Evolutionary conservation across 2,888 invertebrate species (phyloP).

Genomic region (Globia sparganii): DNA sequence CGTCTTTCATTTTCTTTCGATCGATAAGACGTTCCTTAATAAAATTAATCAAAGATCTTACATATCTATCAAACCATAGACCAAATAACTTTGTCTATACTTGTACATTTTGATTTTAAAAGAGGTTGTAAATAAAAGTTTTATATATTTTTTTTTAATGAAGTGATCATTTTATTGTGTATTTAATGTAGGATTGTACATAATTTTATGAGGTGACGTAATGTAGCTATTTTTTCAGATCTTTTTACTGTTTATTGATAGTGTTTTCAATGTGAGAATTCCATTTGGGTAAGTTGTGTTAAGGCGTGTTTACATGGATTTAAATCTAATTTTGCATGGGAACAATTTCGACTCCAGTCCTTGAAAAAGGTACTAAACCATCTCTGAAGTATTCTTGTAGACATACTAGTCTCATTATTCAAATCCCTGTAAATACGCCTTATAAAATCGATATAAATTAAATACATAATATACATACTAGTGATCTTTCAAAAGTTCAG

Average conservation of each 20-base stretch:
- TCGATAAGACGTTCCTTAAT: slow-evolving; percentile 21
- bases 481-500: slow-evolving; percentile 55
- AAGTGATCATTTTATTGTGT: slow-evolving; percentile 39
- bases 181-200: too few species aligned
- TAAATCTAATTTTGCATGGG: slow-evolving; percentile 25
- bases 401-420: slow-evolving; percentile 13
- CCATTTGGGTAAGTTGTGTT: slow-evolving; percentile 33
- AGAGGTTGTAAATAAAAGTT: slow-evolving; percentile 61
- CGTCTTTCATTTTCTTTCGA: slow-evolving; percentile 20
- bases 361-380: slow-evolving; percentile 21
- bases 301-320: slow-evolving; percentile 27
- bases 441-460: slow-evolving; percentile 18
- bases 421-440: slow-evolving; percentile 25
- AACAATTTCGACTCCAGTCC: slow-evolving; percentile 43
- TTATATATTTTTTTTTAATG: slow-evolving; percentile 56
- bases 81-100: slow-evolving; percentile 37
- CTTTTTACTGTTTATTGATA: slow-evolving; percentile 58
- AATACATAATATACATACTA: slow-evolving; percentile 20
- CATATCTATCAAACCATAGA: slow-evolving; percentile 36
- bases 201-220: slow-evolving; percentile 54
- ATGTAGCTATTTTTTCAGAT: slow-evolving; percentile 64
- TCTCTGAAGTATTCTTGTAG: slow-evolving; percentile 28
- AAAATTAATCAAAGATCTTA: slow-evolving; percentile 29
- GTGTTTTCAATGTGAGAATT: slow-evolving; percentile 41
- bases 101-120: slow-evolving; percentile 36